Evolutionary conservation across 2,113 vertebrate species (phyloP), one percentile per base, ranked within the genome.

Genomic region (Tinamus guttatus): DNA sequence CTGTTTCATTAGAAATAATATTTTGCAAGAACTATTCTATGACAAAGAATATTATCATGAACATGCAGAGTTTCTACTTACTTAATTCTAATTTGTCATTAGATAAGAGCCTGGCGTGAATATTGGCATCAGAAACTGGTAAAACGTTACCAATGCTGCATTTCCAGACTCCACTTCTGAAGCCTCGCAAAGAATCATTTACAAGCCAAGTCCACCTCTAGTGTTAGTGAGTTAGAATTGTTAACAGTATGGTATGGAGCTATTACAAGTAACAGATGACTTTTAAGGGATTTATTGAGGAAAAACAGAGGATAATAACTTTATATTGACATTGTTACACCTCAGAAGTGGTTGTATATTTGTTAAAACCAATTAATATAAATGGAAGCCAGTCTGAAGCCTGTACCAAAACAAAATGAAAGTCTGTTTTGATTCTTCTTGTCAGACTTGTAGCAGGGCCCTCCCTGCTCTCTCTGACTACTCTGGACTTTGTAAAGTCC

Each of bases 401-500:
- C 7, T 47, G 40, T 24, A n/a, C 70, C 76, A 15, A 9, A 73
- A 43, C 52, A 34, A 22, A 6, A 20, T n/a, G 9, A 32, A 49
- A n/a, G 24, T 28, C 27, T 70, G 10, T 0, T 70, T 84, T 84
- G 43, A 25, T 71, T 70, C 6, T 75, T 69, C 24, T 0, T 30
- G 6, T 76, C 79, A 62, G 18, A 45, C 12, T 2, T 6, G 3
- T 49, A 59, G 32, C 51, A 18, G 4, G 11, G 4, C 63, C 27
- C 84, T 27, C 25, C 40, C 30, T 94, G 91, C 34, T 19, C 18
- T 65, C n/a, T 91, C n/a, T 25, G 41, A 5, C 25, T 84, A 14
- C 20, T 0, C 0, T 62, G 0, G 0, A 16, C n/a, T 85, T 81
- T 9, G 30, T 22, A 40, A 28, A 54, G 15, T 21, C 32, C 21